These are phyloP conservation scores for Mus musculus DNA, from an alignment of 2,113 vertebrate species.

Conservation along the genomic window DNA sequence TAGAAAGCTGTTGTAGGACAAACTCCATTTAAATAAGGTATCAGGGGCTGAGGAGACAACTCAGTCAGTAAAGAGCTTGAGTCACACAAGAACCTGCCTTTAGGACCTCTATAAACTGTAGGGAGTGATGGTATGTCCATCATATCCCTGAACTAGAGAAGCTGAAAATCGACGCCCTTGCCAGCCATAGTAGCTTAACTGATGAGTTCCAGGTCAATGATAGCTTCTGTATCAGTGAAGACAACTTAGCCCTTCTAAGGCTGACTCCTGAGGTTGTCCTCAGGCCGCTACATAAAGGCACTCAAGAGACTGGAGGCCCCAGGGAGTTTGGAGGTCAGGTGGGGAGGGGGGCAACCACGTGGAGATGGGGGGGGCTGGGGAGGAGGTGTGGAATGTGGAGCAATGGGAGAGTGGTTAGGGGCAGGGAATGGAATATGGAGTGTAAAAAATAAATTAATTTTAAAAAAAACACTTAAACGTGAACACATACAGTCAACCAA, in stretches of 20 bases:
- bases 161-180: not conserved
- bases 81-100: not conserved
- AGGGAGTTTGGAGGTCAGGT: no score
- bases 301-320: no score
- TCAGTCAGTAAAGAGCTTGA: not conserved
- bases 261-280: not conserved
- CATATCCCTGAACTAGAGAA: not conserved
- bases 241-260: not conserved
- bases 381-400: no score
- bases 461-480: not conserved
- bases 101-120: not conserved
- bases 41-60: not conserved
- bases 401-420: no score
- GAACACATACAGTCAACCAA: not conserved
- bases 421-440: no score
- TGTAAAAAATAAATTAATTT: no score
- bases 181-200: not conserved
- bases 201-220: not conserved
- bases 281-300: not conserved
- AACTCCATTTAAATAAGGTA: not conserved
- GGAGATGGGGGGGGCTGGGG: no score
- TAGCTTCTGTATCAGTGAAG: not conserved
- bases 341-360: no score
- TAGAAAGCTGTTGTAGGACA: not conserved
- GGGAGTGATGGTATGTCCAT: rapidly evolving